Evolutionary conservation across 2,888 invertebrate genomes (phyloP).

Genomic region (Chelonus formosanus): DNA sequence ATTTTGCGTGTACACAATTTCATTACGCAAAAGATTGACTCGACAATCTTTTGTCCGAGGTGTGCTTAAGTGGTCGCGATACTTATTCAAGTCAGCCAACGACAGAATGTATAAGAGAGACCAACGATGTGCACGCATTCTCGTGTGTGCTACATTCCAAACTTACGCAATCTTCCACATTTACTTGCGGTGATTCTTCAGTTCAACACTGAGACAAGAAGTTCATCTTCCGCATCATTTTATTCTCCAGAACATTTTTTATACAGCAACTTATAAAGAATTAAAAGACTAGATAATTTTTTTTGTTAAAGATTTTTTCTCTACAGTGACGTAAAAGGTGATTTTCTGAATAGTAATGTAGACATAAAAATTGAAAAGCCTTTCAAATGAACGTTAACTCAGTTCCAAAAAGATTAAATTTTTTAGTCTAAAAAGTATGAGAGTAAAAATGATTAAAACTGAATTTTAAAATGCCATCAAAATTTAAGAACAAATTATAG

Average conservation of each 20-base stretch:
- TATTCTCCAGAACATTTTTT: not conserved
- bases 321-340: no score
- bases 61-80: not conserved
- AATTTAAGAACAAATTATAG: no score
- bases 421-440: no score
- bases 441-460: no score
- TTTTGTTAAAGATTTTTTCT: not conserved
- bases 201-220: conserved; percentile 21
- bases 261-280: not conserved
- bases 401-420: no score
- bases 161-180: conserved; percentile 43
- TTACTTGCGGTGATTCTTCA: conserved; percentile 46
- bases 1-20: conserved; percentile 27
- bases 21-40: conserved; percentile 28
- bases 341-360: no score
- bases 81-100: conserved; percentile 17
- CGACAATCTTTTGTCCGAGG: conserved; percentile 27
- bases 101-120: conserved; percentile 12
- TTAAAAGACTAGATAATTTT: not conserved
- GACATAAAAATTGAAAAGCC: no score
- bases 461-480: no score
- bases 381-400: no score
- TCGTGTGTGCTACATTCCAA: conserved; percentile 44
- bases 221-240: conserved; percentile 17
- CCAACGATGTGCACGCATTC: conserved; percentile 46